Conservation (phyloP, 1,140 invertebrate species). For the Macrocentrus cingulum region DNA sequence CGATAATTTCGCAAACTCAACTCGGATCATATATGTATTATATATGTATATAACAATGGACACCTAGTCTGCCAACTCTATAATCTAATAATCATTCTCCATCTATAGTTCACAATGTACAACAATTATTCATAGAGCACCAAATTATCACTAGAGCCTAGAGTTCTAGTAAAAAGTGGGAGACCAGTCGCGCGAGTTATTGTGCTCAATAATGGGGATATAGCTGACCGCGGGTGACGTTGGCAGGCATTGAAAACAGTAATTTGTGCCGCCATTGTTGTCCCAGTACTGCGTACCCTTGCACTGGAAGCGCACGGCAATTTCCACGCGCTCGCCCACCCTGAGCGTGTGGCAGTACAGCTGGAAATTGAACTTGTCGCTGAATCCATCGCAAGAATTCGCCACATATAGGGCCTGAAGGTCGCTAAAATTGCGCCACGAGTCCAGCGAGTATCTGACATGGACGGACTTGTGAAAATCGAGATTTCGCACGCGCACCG, state of each 20-base stretch:
- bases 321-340: conserved; percentile 74
- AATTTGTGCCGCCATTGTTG: conserved; percentile 83
- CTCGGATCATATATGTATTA: too few relatives aligned
- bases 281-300: conserved; percentile 88
- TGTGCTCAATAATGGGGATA: conserved; percentile 33
- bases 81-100: too few relatives aligned
- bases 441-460: conserved; percentile 82
- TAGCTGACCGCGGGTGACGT: conserved; percentile 40
- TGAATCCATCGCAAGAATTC: conserved; percentile 89
- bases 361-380: conserved; percentile 84
- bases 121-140: too few relatives aligned
- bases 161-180: conserved; percentile 47
- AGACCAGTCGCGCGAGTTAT: conserved; percentile 34
- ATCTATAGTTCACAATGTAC: too few relatives aligned
- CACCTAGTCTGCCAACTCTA: too few relatives aligned
- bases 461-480: conserved; percentile 90
- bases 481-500: conserved; percentile 85
- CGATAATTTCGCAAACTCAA: too few relatives aligned
- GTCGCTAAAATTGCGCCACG: conserved; percentile 83
- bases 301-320: conserved; percentile 81
- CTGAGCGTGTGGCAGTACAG: conserved; percentile 72
- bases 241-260: conserved; percentile 80
- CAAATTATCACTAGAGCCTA: too few relatives aligned
- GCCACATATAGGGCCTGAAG: conserved; percentile 79
- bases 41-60: too few relatives aligned